Percentiles rank a stretch among this genome's conserved stretches.
phyloP scores from a whole-genome alignment of 1,140 invertebrate species.

The Drosophila repleta region DNA sequence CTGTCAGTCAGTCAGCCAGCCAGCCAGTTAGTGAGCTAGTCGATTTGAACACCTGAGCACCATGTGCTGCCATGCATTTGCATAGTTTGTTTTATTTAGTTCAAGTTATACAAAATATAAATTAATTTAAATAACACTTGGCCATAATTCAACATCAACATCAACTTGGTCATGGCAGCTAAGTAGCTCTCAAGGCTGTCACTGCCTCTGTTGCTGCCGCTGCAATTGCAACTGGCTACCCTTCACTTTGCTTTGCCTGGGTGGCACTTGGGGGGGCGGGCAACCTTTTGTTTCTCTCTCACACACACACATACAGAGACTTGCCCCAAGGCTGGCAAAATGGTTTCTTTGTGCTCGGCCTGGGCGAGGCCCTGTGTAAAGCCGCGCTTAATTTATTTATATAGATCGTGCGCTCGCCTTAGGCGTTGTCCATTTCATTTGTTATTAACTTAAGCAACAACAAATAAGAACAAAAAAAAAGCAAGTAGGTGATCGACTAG shows the following conservation, averaged over 20 bases:
- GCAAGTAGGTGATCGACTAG: not conserved
- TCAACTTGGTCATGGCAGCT: slow-evolving; percentile 53
- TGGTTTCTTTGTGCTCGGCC: slow-evolving; percentile 56
- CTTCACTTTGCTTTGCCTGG: slow-evolving; percentile 64
- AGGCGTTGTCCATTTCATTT: slow-evolving; percentile 77
- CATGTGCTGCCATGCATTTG: slow-evolving; percentile 55
- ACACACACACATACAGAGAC: not conserved
- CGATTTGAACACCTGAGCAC: slow-evolving; percentile 64
- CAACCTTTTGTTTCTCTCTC: slow-evolving; percentile 52
- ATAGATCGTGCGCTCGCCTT: slow-evolving; percentile 75
- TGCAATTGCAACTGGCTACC: slow-evolving; percentile 75
- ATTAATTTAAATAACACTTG: slow-evolving; percentile 78
- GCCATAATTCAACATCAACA: slow-evolving; percentile 71
- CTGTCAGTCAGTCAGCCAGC: too few relatives aligned
- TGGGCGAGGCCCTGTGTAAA: slow-evolving; percentile 73
- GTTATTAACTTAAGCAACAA: slow-evolving; percentile 49
- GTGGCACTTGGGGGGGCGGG: not conserved
- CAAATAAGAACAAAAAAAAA: slow-evolving; percentile 1
- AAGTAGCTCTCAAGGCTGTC: slow-evolving; percentile 53
- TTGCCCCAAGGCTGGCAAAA: slow-evolving; percentile 44
- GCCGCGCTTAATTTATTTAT: slow-evolving; percentile 71
- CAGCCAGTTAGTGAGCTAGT: slow-evolving; percentile 23
- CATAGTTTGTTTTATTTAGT: slow-evolving; percentile 79
- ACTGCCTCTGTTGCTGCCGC: slow-evolving; percentile 65
- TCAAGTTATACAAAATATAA: slow-evolving; percentile 63